phyloP scores from a whole-genome alignment of 2,888 invertebrate genomes.

The Eilema sororculum region DNA sequence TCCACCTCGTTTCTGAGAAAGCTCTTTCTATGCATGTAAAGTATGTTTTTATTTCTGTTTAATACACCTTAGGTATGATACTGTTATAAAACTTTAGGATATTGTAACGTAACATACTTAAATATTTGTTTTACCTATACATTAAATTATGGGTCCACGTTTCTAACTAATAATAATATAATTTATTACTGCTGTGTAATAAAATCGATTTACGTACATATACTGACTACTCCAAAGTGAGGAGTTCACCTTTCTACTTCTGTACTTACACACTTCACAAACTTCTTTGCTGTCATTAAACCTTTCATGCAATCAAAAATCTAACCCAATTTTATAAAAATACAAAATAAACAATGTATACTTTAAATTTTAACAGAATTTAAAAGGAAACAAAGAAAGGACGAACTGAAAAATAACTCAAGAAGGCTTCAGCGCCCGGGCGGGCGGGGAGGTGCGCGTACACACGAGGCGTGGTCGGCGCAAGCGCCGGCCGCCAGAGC shows the following conservation, averaged over 20 bases:
- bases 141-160: not conserved
- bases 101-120: not conserved
- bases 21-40: slow-evolving; percentile 40
- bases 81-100: slow-evolving; percentile 3
- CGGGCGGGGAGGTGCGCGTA: slow-evolving; percentile 77
- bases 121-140: slow-evolving; percentile 5
- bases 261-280: not conserved
- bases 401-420: slow-evolving; percentile 57
- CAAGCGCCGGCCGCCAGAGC: slow-evolving; percentile 67
- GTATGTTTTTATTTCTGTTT: slow-evolving; percentile 41
- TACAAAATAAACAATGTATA: not conserved
- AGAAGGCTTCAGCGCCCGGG: slow-evolving; percentile 72
- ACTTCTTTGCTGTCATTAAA: no score
- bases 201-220: no score
- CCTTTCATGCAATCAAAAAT: not conserved
- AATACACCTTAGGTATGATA: slow-evolving; percentile 27
- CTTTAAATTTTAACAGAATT: not conserved
- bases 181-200: not conserved
- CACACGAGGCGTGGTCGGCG: slow-evolving; percentile 75
- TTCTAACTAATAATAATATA: not conserved
- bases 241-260: not conserved
- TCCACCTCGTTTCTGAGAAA: slow-evolving; percentile 52
- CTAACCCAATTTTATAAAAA: not conserved
- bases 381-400: slow-evolving; percentile 21
- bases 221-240: not conserved